phyloP scores from a whole-genome alignment of 1,140 invertebrate genomes.

The Ditylenchus dipsaci region DNA sequence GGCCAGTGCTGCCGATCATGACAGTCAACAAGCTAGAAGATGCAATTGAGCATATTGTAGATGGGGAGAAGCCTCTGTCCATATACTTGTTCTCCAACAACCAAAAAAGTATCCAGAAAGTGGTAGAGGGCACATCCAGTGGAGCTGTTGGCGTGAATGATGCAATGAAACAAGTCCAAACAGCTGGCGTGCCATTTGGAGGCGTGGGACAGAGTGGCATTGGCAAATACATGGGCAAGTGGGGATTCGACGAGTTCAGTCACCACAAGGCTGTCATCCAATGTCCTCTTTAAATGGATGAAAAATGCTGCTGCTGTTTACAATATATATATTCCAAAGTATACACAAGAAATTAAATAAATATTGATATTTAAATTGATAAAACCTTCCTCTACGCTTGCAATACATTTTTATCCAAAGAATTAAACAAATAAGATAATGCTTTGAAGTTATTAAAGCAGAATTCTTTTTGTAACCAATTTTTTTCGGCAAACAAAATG shows the following conservation, averaged over 20 bases:
- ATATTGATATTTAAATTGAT: no score
- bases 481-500: no score
- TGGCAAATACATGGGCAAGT: conserved; percentile 83
- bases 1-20: conserved; percentile 53
- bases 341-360: no score
- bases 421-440: no score
- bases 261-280: conserved; percentile 77
- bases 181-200: conserved; percentile 62
- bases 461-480: no score
- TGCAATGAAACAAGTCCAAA: conserved; percentile 45
- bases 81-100: conserved; percentile 24
- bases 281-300: background rate
- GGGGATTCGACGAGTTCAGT: conserved; percentile 81
- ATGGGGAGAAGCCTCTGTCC: conserved; percentile 34
- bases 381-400: no score
- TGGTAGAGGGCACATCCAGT: conserved; percentile 11
- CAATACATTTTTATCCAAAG: no score
- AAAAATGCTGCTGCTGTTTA: no score
- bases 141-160: conserved; percentile 50
- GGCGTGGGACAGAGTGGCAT: conserved; percentile 71
- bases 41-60: conserved; percentile 45
- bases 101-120: conserved; percentile 15
- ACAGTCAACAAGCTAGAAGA: conserved; percentile 45
- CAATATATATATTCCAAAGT: no score
- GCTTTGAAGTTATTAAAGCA: no score